A percentile compares a stretch with the other conserved stretches of the same genome.
Evolutionary conservation across 2,113 vertebrate genomes (phyloP).

Genomic region (Montifringilla adamsi): DNA sequence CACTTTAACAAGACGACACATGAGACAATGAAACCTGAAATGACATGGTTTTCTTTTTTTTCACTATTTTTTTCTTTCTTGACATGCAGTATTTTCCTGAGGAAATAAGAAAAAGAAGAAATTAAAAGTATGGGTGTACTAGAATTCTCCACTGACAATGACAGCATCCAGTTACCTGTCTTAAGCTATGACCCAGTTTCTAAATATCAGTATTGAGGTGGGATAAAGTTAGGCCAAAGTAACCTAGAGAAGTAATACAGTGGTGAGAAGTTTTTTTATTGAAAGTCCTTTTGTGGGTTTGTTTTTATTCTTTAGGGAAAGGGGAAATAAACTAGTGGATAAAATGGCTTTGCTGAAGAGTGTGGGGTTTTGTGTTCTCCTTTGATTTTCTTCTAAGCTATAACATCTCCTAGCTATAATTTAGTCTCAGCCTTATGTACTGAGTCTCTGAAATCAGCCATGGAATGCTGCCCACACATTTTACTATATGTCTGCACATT

Average conservation of each 20-base stretch:
- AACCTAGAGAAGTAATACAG: neutral
- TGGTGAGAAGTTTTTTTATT: neutral
- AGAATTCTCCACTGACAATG: neutral
- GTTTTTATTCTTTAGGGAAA: neutral
- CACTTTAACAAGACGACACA: constrained; percentile 2
- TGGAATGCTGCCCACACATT: neutral
- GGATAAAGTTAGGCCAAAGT: neutral
- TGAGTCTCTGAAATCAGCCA: neutral
- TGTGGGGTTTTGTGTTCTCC: neutral
- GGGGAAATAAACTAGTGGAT: rapidly evolving
- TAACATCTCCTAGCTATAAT: neutral
- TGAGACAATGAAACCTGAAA: constrained; percentile 9
- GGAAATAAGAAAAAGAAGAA: neutral
- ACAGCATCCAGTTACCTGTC: neutral
- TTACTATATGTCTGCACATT: neutral
- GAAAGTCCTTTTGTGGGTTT: neutral
- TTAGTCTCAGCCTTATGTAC: neutral
- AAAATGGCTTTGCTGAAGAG: neutral
- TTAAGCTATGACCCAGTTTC: neutral
- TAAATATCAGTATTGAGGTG: neutral
- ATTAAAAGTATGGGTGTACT: neutral
- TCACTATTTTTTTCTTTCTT: neutral
- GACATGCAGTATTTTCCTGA: neutral
- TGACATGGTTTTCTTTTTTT: neutral
- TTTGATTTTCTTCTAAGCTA: neutral